These are phyloP conservation scores for Lagopus muta DNA, from an alignment of 2,113 vertebrate genomes.

Conservation along the genomic window DNA sequence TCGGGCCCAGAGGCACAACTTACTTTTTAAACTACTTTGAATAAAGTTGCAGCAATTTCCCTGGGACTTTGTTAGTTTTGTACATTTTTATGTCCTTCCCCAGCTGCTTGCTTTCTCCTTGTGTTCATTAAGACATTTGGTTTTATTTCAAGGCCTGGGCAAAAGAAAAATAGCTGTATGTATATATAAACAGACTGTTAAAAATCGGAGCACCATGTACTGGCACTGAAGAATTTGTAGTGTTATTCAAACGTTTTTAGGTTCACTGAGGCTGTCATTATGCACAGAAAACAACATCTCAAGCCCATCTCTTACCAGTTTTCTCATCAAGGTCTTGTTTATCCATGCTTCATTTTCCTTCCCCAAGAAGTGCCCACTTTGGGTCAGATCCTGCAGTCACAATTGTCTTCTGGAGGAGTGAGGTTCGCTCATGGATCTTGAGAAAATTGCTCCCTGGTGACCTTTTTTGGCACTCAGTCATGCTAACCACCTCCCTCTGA, in stretches of 20 bases:
- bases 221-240: neutral
- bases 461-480: neutral
- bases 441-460: neutral
- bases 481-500: neutral
- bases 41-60: neutral
- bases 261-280: neutral
- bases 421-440: neutral
- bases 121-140: conserved; percentile 54
- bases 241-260: conserved; percentile 20
- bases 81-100: conserved; percentile 31
- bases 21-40: conserved; percentile 9
- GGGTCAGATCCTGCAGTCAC: neutral
- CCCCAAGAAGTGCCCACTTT: neutral
- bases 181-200: conserved; percentile 56
- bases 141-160: conserved; percentile 36
- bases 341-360: neutral
- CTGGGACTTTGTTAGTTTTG: neutral
- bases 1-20: neutral
- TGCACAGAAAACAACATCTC: neutral
- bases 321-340: neutral
- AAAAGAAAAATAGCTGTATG: conserved; percentile 53
- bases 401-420: neutral
- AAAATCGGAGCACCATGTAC: conserved; percentile 54
- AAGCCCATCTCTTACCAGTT: neutral
- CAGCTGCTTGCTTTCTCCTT: conserved; percentile 48